A percentile compares a stretch with the other conserved stretches of the same genome.
Evolutionary conservation across 2,113 vertebrate species (phyloP).

Genomic region (Lethenteron reissneri): DNA sequence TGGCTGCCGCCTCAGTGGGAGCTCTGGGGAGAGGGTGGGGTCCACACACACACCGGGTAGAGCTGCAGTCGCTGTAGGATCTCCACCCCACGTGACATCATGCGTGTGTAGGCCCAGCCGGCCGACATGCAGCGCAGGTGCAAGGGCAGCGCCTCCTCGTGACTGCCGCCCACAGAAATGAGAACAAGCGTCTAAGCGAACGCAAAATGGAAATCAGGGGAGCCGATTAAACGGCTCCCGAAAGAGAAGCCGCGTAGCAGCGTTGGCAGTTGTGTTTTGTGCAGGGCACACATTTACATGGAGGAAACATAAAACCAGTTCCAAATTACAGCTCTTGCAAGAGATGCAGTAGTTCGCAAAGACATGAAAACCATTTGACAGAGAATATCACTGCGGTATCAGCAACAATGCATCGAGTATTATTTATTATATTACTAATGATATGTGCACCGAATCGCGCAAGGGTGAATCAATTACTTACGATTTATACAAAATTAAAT

Average conservation of each 20-base stretch:
- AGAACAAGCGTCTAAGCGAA: neutral
- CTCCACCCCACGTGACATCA: slow-evolving; percentile 59
- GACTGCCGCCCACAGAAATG: slow-evolving; percentile 21
- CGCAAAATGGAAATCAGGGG: neutral
- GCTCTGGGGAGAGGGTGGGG: neutral
- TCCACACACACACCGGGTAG: slow-evolving; percentile 37
- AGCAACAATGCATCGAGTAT: too few relatives aligned
- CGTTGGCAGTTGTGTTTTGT: neutral
- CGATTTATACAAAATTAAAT: too few relatives aligned
- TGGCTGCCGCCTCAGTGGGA: neutral
- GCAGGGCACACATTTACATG: neutral
- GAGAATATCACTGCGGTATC: too few relatives aligned
- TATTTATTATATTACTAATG: too few relatives aligned
- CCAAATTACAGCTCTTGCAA: neutral
- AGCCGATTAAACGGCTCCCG: neutral
- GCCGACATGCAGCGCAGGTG: slow-evolving; percentile 58
- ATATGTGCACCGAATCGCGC: too few relatives aligned
- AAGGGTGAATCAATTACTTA: too few relatives aligned
- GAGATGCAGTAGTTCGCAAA: neutral
- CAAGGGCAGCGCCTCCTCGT: slow-evolving; percentile 37
- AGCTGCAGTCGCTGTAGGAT: slow-evolving; percentile 54
- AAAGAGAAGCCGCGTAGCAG: neutral
- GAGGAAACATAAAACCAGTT: neutral
- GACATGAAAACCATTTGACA: too few relatives aligned
- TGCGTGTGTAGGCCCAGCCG: slow-evolving; percentile 60